Conservation (phyloP, 2,797 vertebrate genomes). For the Perodicticus potto region DNA sequence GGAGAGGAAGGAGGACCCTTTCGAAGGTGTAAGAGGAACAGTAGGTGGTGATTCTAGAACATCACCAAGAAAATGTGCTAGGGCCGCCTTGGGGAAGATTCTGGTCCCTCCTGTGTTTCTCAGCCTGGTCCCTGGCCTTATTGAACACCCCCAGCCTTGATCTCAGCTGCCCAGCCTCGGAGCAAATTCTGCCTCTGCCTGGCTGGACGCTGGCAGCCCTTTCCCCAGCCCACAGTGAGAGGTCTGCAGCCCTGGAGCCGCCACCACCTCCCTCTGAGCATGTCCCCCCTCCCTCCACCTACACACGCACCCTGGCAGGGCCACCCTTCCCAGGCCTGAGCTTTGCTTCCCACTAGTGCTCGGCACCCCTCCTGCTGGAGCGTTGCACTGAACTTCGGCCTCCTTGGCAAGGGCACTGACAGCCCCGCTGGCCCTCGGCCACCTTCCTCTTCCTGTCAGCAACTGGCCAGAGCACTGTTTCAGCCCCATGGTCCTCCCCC, state of each 20-base stretch:
- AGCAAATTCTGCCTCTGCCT: not conserved
- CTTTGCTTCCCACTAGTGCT: constrained; percentile 50
- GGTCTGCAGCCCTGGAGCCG: not conserved
- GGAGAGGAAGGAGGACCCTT: not conserved
- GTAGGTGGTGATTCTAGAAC: not conserved
- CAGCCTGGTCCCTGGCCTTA: not conserved
- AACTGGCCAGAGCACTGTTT: constrained; percentile 34
- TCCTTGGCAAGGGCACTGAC: constrained; percentile 66
- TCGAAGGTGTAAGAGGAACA: constrained; percentile 6
- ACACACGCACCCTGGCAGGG: not conserved
- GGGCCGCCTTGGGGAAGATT: constrained; percentile 22
- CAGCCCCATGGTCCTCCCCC: not conserved
- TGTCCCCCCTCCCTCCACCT: not conserved
- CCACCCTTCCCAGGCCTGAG: not conserved
- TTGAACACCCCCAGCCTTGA: not conserved
- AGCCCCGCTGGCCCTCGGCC: constrained; percentile 53
- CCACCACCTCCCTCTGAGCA: not conserved
- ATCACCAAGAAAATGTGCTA: not conserved
- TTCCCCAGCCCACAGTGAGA: too few species aligned
- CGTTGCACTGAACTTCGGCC: constrained; percentile 72
- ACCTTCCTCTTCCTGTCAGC: constrained; percentile 70
- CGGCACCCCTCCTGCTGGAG: constrained; percentile 1
- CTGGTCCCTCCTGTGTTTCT: constrained; percentile 52
- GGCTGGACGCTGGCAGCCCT: not conserved
- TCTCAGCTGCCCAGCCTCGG: not conserved